phyloP scores from a whole-genome alignment of 2,113 vertebrate genomes.

The Elgaria multicarinata region DNA sequence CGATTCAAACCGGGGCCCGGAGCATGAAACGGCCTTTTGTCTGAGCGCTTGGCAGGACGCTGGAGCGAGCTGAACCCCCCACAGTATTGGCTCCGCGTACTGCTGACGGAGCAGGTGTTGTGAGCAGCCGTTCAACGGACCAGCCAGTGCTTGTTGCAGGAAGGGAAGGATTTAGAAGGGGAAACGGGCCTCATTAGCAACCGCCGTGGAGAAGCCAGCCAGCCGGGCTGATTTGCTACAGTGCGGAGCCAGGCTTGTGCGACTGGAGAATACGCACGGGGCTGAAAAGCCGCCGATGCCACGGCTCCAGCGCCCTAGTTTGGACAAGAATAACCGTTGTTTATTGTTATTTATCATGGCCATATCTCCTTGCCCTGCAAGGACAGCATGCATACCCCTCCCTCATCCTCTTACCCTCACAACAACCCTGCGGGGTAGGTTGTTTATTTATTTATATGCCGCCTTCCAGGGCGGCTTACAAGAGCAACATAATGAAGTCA shows the following conservation, averaged over 20 bases:
- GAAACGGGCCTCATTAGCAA: background rate
- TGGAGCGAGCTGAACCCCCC: background rate
- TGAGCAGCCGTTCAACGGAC: background rate
- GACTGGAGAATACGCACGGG: background rate
- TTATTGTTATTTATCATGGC: too few relatives aligned
- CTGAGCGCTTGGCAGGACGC: background rate
- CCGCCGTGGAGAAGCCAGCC: background rate
- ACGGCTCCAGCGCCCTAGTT: too few relatives aligned
- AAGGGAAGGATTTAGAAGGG: background rate
- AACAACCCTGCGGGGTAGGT: too few relatives aligned
- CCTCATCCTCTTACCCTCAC: background rate
- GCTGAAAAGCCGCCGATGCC: background rate
- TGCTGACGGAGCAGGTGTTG: slow-evolving; percentile 4
- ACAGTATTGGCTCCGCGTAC: background rate
- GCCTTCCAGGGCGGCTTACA: too few relatives aligned
- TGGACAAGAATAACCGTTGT: background rate
- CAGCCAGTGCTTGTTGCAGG: background rate
- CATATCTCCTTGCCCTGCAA: too few relatives aligned
- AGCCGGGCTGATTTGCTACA: background rate
- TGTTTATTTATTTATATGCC: too few relatives aligned
- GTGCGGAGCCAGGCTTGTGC: background rate
- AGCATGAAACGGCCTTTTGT: slow-evolving; percentile 1
- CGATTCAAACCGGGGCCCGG: background rate
- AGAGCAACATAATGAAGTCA: too few relatives aligned
- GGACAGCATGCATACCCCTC: too few relatives aligned